A percentile compares a stretch with the other conserved stretches of the same genome.
These are phyloP conservation scores for Erythrocebus patas DNA, from an alignment of 2,113 vertebrate genomes.

Conservation along the genomic window DNA sequence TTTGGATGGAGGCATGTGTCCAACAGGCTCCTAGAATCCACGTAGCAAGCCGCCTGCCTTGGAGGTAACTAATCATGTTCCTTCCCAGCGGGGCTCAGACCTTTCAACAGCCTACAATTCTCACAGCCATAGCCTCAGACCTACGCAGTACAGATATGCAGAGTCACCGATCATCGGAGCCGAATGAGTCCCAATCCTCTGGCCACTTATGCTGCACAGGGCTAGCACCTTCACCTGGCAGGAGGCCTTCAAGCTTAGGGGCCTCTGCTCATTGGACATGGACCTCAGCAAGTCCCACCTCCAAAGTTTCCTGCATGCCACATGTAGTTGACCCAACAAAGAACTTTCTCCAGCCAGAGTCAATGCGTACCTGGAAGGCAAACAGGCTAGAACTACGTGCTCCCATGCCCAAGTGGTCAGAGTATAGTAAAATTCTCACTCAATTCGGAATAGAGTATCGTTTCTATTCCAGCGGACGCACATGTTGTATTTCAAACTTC, in stretches of 20 bases:
- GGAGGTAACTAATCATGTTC: background rate
- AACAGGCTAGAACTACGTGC: background rate
- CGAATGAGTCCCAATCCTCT: background rate
- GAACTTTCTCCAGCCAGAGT: background rate
- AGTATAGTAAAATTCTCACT: background rate
- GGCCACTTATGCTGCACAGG: background rate
- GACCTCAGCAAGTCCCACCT: background rate
- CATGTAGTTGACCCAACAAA: background rate
- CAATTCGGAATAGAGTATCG: background rate
- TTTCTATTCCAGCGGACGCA: background rate
- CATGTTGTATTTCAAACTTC: background rate
- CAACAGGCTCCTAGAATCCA: background rate
- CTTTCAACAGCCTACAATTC: background rate
- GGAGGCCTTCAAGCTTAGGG: background rate
- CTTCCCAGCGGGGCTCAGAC: background rate
- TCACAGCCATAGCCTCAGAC: background rate
- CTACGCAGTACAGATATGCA: rapidly evolving
- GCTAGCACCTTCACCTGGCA: background rate
- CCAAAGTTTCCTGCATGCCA: background rate
- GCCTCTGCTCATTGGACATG: background rate
- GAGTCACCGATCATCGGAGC: background rate
- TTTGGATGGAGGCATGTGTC: background rate
- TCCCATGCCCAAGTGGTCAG: background rate
- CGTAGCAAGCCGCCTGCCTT: background rate
- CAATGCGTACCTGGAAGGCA: background rate